These are phyloP conservation scores for Planococcus citri DNA, from an alignment of 1,140 invertebrate species.

Conservation along the genomic window DNA sequence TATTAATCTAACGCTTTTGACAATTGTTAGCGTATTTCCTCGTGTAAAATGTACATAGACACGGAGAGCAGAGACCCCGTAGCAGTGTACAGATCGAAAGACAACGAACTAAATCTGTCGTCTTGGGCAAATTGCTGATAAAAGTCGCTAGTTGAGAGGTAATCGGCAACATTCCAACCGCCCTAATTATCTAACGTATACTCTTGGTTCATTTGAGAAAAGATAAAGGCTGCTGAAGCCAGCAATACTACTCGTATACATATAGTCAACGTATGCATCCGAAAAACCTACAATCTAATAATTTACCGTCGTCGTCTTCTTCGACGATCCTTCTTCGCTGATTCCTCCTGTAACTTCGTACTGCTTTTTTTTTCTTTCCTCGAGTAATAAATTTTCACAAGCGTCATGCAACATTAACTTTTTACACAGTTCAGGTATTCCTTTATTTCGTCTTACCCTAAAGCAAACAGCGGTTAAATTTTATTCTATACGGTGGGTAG, in stretches of 20 bases:
- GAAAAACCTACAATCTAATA: neutral
- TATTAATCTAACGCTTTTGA: slow-evolving; percentile 13
- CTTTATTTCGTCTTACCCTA: neutral
- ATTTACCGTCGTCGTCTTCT: neutral
- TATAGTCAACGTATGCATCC: too few species aligned
- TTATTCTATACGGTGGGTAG: too few species aligned
- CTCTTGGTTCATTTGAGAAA: neutral
- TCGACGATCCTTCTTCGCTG: neutral
- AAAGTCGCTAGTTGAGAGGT: neutral
- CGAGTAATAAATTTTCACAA: neutral
- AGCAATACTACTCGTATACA: too few species aligned
- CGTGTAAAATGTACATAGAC: neutral
- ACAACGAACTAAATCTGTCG: slow-evolving; percentile 18
- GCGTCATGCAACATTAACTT: slow-evolving; percentile 9
- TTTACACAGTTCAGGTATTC: slow-evolving; percentile 11
- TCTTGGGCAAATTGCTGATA: slow-evolving; percentile 18
- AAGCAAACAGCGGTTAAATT: neutral
- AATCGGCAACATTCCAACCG: slow-evolving; percentile 15
- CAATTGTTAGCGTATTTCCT: slow-evolving; percentile 15
- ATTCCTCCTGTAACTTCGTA: too few species aligned
- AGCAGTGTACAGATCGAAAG: slow-evolving; percentile 12
- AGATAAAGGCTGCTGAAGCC: too few species aligned
- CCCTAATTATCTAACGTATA: slow-evolving; percentile 12
- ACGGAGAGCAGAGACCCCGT: neutral
- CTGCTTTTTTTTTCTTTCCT: neutral